These are phyloP conservation scores for Pardosa pseudoannulata DNA, from an alignment of 2,888 invertebrate species.

Conservation along the genomic window DNA sequence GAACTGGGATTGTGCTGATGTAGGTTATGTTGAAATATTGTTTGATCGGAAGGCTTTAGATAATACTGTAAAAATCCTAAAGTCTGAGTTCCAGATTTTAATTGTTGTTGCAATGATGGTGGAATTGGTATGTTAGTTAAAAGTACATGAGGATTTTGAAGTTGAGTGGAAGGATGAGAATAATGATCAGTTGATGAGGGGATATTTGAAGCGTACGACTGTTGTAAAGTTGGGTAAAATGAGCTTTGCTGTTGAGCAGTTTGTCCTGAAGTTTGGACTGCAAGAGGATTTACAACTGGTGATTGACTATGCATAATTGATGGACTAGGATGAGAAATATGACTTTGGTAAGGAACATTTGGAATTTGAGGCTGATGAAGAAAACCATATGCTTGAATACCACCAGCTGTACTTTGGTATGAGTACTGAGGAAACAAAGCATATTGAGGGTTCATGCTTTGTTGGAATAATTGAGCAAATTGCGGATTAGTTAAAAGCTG, in stretches of 20 bases:
- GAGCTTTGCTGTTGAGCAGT: constrained; percentile 27
- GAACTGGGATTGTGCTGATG: background rate
- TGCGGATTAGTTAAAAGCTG: constrained; percentile 31
- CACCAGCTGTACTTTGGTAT: constrained; percentile 26
- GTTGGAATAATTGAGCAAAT: constrained; percentile 24
- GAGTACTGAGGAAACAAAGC: constrained; percentile 39
- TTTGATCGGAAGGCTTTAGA: constrained; percentile 34
- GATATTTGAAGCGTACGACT: constrained; percentile 28
- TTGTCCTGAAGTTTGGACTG: background rate
- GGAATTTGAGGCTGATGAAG: constrained; percentile 30
- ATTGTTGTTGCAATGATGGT: constrained; percentile 57
- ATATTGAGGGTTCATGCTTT: constrained; percentile 42
- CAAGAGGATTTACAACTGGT: background rate
- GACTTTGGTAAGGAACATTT: constrained; percentile 40
- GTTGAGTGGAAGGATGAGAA: background rate
- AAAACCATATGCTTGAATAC: constrained; percentile 26
- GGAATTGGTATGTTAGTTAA: constrained; percentile 61
- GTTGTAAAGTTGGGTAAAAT: constrained; percentile 33
- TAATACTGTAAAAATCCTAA: constrained; percentile 48
- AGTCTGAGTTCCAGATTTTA: constrained; percentile 55
- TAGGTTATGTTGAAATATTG: constrained; percentile 4
- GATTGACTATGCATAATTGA: background rate
- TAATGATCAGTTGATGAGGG: constrained; percentile 3
- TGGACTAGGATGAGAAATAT: constrained; percentile 24
- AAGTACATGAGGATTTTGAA: constrained; percentile 39